These are phyloP conservation scores for Ormyrus rosae DNA, from an alignment of 2,888 invertebrate genomes.

Conservation along the genomic window DNA sequence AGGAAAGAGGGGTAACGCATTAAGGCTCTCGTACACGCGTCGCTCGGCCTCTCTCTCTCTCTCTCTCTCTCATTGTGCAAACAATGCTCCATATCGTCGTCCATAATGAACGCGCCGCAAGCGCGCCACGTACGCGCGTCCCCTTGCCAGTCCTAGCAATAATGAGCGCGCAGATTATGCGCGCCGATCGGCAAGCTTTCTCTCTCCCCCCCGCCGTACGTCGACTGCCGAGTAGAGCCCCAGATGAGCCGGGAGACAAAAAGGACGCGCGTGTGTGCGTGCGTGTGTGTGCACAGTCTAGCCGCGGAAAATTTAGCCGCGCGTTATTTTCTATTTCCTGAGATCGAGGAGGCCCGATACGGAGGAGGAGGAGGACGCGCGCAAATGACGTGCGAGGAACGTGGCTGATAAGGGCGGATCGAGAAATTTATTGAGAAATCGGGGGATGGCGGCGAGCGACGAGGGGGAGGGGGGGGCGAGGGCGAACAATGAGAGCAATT, in stretches of 20 bases:
- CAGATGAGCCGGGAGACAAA: conserved; percentile 10
- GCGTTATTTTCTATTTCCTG: not conserved
- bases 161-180: conserved; percentile 76
- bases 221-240: not conserved
- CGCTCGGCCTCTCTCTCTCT: not conserved
- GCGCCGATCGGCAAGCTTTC: conserved; percentile 70
- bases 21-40: conserved; percentile 59
- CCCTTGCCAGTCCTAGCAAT: conserved; percentile 70
- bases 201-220: conserved; percentile 57
- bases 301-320: not conserved
- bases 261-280: not conserved
- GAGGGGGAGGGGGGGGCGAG: not conserved
- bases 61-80: conserved; percentile 72
- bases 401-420: conserved; percentile 28
- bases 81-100: conserved; percentile 75
- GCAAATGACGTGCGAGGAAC: conserved; percentile 24
- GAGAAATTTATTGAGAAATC: conserved; percentile 43
- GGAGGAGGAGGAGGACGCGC: not conserved
- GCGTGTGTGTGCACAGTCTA: no score
- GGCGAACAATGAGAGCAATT: conserved; percentile 46
- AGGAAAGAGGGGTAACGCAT: conserved; percentile 61
- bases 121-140: conserved; percentile 46
- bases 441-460: not conserved
- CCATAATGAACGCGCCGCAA: conserved; percentile 70
- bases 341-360: not conserved